Conservation (phyloP, 2,888 invertebrate genomes). For the Cosmia pyralina region DNA sequence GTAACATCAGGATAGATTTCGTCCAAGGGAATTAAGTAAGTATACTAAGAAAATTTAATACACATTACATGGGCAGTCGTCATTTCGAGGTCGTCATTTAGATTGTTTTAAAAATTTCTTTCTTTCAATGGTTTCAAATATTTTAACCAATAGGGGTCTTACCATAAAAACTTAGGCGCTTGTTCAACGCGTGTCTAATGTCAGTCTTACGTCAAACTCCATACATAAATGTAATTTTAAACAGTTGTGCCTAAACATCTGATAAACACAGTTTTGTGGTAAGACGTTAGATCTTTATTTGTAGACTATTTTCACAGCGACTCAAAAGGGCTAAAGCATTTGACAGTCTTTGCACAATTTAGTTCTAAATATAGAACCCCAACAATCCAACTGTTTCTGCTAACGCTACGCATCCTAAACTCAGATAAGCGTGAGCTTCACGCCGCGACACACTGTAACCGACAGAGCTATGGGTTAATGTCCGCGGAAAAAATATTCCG, state of each 20-base stretch:
- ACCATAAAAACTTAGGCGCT: too few relatives aligned
- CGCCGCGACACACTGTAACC: constrained; percentile 55
- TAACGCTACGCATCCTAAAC: constrained; percentile 63
- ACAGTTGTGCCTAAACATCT: too few relatives aligned
- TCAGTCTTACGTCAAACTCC: too few relatives aligned
- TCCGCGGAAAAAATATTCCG: constrained; percentile 47
- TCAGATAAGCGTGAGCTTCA: constrained; percentile 67
- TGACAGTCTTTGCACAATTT: background rate
- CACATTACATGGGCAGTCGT: too few relatives aligned
- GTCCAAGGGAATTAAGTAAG: background rate
- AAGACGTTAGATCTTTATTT: background rate
- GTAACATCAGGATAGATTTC: background rate
- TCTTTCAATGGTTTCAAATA: background rate
- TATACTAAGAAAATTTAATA: background rate
- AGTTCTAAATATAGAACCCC: constrained; percentile 18
- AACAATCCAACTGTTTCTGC: constrained; percentile 40
- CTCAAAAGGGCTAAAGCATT: background rate
- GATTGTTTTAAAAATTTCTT: background rate
- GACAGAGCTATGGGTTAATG: constrained; percentile 45
- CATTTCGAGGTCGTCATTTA: background rate
- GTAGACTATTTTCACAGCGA: background rate
- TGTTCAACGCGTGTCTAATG: too few relatives aligned
- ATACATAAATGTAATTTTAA: too few relatives aligned
- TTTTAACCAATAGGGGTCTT: too few relatives aligned
- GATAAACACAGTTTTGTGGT: too few relatives aligned